Percentiles rank a stretch among this genome's conserved stretches.
phyloP scores from a whole-genome alignment of 2,888 invertebrate genomes.

The Mythimna loreyi region DNA sequence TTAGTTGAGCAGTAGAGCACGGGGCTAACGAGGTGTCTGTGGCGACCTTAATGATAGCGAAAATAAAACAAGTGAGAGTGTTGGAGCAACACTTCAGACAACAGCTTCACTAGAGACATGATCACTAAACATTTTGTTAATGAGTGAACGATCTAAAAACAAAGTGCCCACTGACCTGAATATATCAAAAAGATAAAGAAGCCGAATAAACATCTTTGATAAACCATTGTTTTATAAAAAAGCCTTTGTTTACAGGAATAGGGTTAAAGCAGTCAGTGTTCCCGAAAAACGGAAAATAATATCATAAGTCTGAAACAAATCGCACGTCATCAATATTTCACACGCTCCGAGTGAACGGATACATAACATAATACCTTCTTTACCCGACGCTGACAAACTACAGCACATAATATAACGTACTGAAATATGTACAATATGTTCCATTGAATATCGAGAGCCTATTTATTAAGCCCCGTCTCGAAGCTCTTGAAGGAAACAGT shows the following conservation, averaged over 20 bases:
- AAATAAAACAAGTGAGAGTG: background rate
- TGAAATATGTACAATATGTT: constrained; percentile 48
- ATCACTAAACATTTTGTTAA: background rate
- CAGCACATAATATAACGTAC: constrained; percentile 10
- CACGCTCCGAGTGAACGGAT: constrained; percentile 44
- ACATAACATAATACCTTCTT: constrained; percentile 35
- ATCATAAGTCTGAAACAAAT: constrained; percentile 50
- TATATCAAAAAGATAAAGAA: constrained; percentile 1
- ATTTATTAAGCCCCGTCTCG: constrained; percentile 34
- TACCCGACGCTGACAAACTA: constrained; percentile 47
- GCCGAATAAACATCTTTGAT: constrained; percentile 10
- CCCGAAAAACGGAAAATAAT: constrained; percentile 32
- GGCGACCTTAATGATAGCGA: background rate
- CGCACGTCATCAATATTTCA: constrained; percentile 48
- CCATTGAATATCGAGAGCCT: constrained; percentile 46
- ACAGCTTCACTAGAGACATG: background rate
- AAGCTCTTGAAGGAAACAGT: constrained; percentile 18
- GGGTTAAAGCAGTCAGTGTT: constrained; percentile 32
- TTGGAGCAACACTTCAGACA: background rate
- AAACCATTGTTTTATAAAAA: constrained; percentile 33
- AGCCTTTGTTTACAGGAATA: constrained; percentile 22
- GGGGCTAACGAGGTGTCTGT: background rate
- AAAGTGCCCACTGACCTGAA: background rate
- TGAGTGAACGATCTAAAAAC: background rate
- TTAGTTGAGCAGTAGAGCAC: constrained; percentile 1